A percentile compares a stretch with the other conserved stretches of the same genome.
phyloP scores from a whole-genome alignment of 2,797 vertebrate genomes.

The Microchirus variegatus region DNA sequence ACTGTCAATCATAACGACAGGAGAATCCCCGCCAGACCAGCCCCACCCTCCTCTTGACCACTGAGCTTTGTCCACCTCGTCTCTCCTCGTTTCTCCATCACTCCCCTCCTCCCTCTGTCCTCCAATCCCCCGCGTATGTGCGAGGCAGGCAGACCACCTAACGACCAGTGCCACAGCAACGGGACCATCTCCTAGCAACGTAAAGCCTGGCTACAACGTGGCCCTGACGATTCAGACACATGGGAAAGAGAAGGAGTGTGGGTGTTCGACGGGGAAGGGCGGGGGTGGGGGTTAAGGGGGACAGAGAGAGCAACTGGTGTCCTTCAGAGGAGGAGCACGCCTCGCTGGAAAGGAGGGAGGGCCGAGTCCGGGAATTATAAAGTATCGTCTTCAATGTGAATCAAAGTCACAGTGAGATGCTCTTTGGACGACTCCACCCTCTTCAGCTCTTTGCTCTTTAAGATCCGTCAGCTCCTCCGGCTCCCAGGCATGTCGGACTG shows the following conservation, averaged over 20 bases:
- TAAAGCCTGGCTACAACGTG: slow-evolving; percentile 75
- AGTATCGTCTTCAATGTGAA: slow-evolving; percentile 54
- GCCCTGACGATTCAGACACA: slow-evolving; percentile 72
- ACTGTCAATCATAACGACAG: slow-evolving; percentile 32
- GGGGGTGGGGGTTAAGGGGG: slow-evolving; percentile 3
- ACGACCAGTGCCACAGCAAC: slow-evolving; percentile 83
- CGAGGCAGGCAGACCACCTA: slow-evolving; percentile 78
- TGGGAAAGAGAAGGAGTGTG: slow-evolving; percentile 48
- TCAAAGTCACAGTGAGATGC: slow-evolving; percentile 57
- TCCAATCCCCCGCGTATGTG: slow-evolving; percentile 44
- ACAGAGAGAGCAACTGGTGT: slow-evolving; percentile 59
- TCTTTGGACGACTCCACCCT: slow-evolving; percentile 34
- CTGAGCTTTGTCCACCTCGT: slow-evolving; percentile 40
- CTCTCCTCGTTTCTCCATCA: slow-evolving; percentile 44
- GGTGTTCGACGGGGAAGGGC: slow-evolving; percentile 28
- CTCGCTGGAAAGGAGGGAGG: slow-evolving; percentile 28
- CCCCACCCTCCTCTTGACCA: slow-evolving; percentile 51
- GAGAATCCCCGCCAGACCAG: slow-evolving; percentile 35
- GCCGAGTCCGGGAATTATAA: slow-evolving; percentile 39
- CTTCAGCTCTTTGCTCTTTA: slow-evolving; percentile 28
- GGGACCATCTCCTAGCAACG: slow-evolving; percentile 86
- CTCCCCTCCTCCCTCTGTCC: slow-evolving; percentile 23
- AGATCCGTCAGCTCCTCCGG: slow-evolving; percentile 19
- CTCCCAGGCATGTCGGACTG: slow-evolving; percentile 28
- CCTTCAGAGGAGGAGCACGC: slow-evolving; percentile 35